Evolutionary conservation across 2,797 vertebrate species (phyloP).

Genomic region (Podarcis siculus): DNA sequence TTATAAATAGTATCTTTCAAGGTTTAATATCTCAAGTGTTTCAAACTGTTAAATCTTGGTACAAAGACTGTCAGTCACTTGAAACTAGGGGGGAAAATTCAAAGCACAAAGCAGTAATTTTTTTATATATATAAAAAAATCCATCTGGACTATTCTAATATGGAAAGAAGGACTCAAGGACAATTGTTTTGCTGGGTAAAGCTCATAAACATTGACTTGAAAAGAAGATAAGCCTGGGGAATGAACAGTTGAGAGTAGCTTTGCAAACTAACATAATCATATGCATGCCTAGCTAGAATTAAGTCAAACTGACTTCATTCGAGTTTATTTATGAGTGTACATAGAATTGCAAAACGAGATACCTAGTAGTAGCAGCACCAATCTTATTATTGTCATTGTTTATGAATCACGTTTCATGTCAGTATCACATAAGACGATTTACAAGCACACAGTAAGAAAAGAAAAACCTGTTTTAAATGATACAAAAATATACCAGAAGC

Average conservation of each 20-base stretch:
- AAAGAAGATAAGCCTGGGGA: background rate
- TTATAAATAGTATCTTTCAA: conserved; percentile 22
- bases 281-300: background rate
- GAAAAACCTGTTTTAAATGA: no score
- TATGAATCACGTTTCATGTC: no score
- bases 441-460: no score
- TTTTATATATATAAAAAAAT: background rate
- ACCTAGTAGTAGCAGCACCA: no score
- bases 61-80: conserved; percentile 5
- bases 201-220: background rate
- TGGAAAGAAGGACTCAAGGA: background rate
- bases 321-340: no score
- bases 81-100: background rate
- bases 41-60: conserved; percentile 23
- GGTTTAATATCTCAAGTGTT: conserved; percentile 21
- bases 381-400: no score
- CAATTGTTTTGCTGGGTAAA: background rate
- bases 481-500: no score
- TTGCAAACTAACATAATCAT: background rate
- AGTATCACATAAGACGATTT: no score
- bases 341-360: no score
- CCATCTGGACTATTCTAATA: background rate
- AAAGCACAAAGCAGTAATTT: background rate
- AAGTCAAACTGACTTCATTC: background rate
- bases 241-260: background rate